Evolutionary conservation across 2,888 invertebrate genomes (phyloP).

Genomic region (Tenthredo amoena): DNA sequence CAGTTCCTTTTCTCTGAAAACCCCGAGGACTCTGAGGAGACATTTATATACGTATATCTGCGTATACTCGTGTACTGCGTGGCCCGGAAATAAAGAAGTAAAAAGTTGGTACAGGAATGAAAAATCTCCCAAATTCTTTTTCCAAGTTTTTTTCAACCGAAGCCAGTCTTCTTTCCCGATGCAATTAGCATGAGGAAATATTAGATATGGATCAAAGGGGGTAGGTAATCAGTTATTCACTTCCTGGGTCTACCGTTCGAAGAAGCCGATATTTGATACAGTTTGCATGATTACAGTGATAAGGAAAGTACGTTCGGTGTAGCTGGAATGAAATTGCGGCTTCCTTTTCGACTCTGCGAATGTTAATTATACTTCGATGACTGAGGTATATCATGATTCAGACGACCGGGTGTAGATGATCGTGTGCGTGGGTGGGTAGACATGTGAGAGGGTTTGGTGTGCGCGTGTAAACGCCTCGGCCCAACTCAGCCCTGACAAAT

Average conservation of each 20-base stretch:
- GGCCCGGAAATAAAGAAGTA: neutral
- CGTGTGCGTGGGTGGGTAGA: neutral
- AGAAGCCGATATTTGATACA: neutral
- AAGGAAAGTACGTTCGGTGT: neutral
- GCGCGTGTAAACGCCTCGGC: conserved; percentile 4
- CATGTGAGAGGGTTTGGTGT: neutral
- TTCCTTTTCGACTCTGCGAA: neutral
- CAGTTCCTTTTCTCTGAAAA: neutral
- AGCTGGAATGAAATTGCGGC: neutral
- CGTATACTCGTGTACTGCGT: neutral
- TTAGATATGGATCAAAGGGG: neutral
- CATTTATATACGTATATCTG: neutral
- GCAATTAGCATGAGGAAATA: neutral
- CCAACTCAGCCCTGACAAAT: conserved; percentile 25
- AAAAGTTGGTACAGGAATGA: neutral
- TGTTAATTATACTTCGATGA: neutral
- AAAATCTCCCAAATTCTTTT: neutral
- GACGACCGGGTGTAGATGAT: neutral
- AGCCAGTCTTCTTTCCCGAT: neutral
- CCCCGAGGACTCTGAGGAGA: neutral
- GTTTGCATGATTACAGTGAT: neutral
- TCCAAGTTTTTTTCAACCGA: neutral
- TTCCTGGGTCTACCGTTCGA: neutral
- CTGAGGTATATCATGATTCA: neutral
- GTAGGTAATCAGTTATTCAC: neutral